Evolutionary conservation across 2,888 invertebrate genomes (phyloP).

Genomic region (Rhingia campestris): DNA sequence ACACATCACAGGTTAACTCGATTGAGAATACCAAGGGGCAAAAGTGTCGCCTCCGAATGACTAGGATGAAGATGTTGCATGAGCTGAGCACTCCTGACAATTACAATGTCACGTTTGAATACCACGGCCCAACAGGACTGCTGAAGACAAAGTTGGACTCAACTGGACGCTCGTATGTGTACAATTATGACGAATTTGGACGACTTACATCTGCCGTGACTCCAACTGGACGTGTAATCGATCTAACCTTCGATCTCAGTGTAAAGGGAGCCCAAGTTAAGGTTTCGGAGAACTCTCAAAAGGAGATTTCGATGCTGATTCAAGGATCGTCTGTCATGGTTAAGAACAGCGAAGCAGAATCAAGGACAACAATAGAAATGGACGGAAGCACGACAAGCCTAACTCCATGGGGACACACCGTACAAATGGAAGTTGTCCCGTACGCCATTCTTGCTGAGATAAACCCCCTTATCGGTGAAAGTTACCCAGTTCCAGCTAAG

Average conservation of each 20-base stretch:
- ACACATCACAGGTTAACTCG: slow-evolving; percentile 94
- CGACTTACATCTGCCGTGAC: slow-evolving; percentile 95
- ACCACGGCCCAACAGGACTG: slow-evolving; percentile 94
- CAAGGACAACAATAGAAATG: slow-evolving; percentile 89
- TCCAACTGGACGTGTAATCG: slow-evolving; percentile 96
- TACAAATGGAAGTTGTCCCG: slow-evolving; percentile 95
- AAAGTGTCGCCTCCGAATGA: slow-evolving; percentile 94
- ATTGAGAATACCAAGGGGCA: slow-evolving; percentile 97
- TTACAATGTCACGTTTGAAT: slow-evolving; percentile 96
- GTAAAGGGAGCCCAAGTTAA: slow-evolving; percentile 94
- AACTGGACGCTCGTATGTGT: slow-evolving; percentile 94
- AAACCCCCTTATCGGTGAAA: slow-evolving; percentile 93
- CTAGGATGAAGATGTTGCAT: slow-evolving; percentile 95
- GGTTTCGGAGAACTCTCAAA: slow-evolving; percentile 91
- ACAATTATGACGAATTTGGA: slow-evolving; percentile 97
- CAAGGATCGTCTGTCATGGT: slow-evolving; percentile 94
- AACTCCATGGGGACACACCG: slow-evolving; percentile 93
- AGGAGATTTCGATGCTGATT: slow-evolving; percentile 92
- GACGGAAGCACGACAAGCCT: slow-evolving; percentile 92
- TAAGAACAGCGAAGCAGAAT: slow-evolving; percentile 91
- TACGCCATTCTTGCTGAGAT: slow-evolving; percentile 95
- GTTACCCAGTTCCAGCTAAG: slow-evolving; percentile 95
- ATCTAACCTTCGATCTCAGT: slow-evolving; percentile 93
- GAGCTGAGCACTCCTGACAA: slow-evolving; percentile 96
- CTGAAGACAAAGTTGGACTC: slow-evolving; percentile 94